These are phyloP conservation scores for Andinoacara biseriatus DNA, from an alignment of 2,113 vertebrate genomes.

Conservation along the genomic window DNA sequence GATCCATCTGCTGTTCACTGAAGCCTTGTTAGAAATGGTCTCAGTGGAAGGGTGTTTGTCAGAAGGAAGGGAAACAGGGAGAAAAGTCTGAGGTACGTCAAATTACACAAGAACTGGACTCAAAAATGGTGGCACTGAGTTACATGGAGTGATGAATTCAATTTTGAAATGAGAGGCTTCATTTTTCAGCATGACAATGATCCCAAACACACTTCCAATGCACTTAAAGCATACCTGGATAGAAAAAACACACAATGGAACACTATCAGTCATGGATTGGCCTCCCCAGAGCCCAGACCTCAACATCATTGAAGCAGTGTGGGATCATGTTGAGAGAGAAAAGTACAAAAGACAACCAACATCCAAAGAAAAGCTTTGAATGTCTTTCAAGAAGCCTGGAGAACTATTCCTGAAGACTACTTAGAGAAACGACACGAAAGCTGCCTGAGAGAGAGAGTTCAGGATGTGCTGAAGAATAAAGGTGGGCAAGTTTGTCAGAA, in stretches of 20 bases:
- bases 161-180: background rate
- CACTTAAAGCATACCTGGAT: background rate
- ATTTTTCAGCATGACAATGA: background rate
- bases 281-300: background rate
- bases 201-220: background rate
- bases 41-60: too few relatives aligned
- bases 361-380: background rate
- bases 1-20: too few relatives aligned
- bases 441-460: background rate
- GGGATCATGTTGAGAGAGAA: background rate
- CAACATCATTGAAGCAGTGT: background rate
- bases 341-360: background rate
- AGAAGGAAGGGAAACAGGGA: too few relatives aligned
- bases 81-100: too few relatives aligned
- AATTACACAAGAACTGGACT: too few relatives aligned
- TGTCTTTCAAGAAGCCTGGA: background rate
- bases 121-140: too few relatives aligned
- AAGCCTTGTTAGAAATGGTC: too few relatives aligned
- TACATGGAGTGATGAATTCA: too few relatives aligned
- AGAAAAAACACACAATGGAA: background rate
- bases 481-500: background rate
- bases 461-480: background rate
- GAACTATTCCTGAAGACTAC: background rate
- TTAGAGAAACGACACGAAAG: background rate
- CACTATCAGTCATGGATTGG: background rate